Base-by-base conservation (phyloP, 2,113 vertebrate species). In the Acinonyx jubatus region DNA sequence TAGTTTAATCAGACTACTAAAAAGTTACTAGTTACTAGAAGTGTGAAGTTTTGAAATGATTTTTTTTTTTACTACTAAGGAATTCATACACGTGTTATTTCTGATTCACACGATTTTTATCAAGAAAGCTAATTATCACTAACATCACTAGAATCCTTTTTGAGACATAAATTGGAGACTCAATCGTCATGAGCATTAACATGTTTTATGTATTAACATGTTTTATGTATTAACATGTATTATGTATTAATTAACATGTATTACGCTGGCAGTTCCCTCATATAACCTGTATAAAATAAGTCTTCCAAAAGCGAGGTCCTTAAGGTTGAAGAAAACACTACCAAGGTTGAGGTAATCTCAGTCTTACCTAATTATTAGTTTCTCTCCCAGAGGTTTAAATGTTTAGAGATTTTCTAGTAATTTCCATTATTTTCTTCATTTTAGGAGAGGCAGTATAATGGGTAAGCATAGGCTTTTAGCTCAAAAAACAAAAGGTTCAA, bases 361-460 rank as follows among this genome's bases (percentile, higher is more conserved):
- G 66, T 76, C 76, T 94, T 90, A 80, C 21, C 36, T 82, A 94
- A 81, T 76, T 89, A 96, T 73, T 65, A 83, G 21, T 93, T 93
- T 96, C 69, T 45, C 18, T 84, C 14, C 15, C 9, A 85, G 16
- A 68, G 33, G 10, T 6, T 91, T 92, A 89, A 83, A 79, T 87
- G 10, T 57, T 93, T 21, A 65, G 14, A 73, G 23, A 36, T 69
- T 92, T 94, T 89, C 50, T 91, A 88, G n/a, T 66, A 83, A 74
- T 66, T 94, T 88, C 57, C 9, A 71, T 41, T 33, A 73, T 14
- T 69, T 82, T 92, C 81, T 41, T 85, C 69, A 57, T 86, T 5
- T 91, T 97, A 94, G 63, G 14, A 95, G 38, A 69, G 73, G 48
- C 4, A 65, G 13, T 38, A 41, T 3, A 87, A 38, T 4, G 36